Conservation (phyloP, 2,113 vertebrate genomes). For the Neodon shergylaensis region DNA sequence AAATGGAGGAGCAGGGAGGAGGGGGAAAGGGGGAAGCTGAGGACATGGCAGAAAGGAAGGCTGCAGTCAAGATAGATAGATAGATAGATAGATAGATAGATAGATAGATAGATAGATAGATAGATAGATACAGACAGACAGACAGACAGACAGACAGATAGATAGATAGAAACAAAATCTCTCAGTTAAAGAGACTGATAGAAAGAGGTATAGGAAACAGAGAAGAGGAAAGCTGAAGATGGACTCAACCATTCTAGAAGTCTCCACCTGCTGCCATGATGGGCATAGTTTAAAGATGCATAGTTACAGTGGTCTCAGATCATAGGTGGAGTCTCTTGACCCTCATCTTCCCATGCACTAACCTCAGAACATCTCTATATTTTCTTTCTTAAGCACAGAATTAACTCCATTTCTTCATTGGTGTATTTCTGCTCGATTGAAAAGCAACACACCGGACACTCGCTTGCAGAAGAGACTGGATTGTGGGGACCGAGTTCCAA, state of each 20-base stretch:
- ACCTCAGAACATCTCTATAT: not conserved
- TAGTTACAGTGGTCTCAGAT: not conserved
- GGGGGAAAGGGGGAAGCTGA: not conserved
- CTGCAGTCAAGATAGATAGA: not conserved
- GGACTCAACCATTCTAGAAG: not conserved
- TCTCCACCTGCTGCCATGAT: not conserved
- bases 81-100: not conserved
- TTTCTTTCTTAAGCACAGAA: no score
- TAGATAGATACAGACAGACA: no score
- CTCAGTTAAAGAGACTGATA: not conserved
- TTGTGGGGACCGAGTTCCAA: conserved; percentile 53
- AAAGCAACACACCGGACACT: not conserved
- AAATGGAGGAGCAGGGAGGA: not conserved
- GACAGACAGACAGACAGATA: no score
- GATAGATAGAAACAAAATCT: not conserved
- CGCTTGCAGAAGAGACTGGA: not conserved
- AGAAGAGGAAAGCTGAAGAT: not conserved
- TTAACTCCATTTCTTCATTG: not conserved
- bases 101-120: no score
- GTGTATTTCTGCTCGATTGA: not conserved
- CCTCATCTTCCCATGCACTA: not conserved
- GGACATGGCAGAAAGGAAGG: not conserved
- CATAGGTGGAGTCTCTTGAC: not conserved
- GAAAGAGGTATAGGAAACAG: not conserved
- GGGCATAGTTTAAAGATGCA: not conserved